Evolutionary conservation across 2,797 vertebrate genomes (phyloP), one percentile per base, ranked within the genome.

Genomic region (Poeciliopsis presidionis): DNA sequence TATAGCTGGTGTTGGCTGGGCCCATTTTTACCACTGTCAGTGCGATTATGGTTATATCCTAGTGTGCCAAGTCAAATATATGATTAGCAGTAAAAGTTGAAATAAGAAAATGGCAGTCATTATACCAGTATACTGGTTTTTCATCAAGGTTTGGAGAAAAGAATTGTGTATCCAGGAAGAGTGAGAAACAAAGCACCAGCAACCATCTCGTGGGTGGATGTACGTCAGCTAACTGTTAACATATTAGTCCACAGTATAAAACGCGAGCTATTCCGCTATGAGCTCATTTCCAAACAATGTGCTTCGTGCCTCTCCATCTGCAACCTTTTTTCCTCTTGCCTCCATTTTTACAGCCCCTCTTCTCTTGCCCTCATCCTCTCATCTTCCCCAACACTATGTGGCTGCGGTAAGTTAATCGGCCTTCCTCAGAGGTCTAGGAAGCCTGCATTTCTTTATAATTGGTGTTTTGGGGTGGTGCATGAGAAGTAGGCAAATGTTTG

Each of bases 281-380:
- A 96, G 93, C 95, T 96, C 95, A 96, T 93, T 88, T 87, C 90
- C 84, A 86, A 96, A 92, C 93, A 93, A 96, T 95, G 94, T 95
- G 94, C 93, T 95, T 95, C 94, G 93, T 95, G 94, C 95, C 95
- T 95, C 94, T 95, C 92, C 94, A 93, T 96, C 95, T 96, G 93
- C 90, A 94, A 91, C 90, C 91, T 91, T 91, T 94, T 93, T 93
- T 87, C 86, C 82, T 80, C 84, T 89, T 84, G 85, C 83, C 87
- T 87, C 81, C 63, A 70, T 84, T 70, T 92, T 92, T 90, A 90
- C 88, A 84, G 91, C 88, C 89, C 83, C 84, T 88, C 73, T 87
- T 89, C 84, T 89, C 76, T 86, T 84, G 74, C 25, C 83, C 77
- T 88, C 86, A 89, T 91, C 88, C 89, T 86, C 87, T 88, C 85